Evolutionary conservation across 2,888 invertebrate genomes (phyloP).

Genomic region (Lasioglossum lativentre): DNA sequence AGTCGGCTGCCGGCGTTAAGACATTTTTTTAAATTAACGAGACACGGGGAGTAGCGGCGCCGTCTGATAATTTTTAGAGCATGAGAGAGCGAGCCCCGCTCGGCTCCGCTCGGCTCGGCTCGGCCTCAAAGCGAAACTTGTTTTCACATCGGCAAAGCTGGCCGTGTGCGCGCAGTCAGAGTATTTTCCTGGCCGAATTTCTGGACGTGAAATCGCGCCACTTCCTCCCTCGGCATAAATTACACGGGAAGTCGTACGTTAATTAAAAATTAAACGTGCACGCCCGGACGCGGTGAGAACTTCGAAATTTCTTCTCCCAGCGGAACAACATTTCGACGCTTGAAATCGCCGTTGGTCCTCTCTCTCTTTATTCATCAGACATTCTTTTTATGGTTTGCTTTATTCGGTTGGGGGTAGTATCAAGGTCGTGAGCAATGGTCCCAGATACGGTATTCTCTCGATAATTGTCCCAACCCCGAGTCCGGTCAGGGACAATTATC

Average conservation of each 20-base stretch:
- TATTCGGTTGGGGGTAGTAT: background rate
- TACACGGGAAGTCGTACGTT: background rate
- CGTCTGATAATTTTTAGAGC: conserved; percentile 15
- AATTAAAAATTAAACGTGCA: conserved; percentile 1
- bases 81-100: background rate
- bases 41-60: background rate
- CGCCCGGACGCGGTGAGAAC: background rate
- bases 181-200: background rate
- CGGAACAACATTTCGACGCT: background rate
- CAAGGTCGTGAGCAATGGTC: background rate
- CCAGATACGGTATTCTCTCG: no score
- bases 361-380: background rate
- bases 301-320: background rate
- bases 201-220: background rate
- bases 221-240: background rate
- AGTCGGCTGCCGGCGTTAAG: background rate
- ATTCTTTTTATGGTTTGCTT: background rate
- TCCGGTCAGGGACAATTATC: no score
- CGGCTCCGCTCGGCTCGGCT: background rate
- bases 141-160: conserved; percentile 14
- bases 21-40: background rate
- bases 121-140: conserved; percentile 25
- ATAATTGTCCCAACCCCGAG: no score
- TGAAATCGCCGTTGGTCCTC: no score
- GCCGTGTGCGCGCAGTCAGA: background rate